Conservation (phyloP, 2,888 invertebrate genomes). For the Catocala nupta region DNA sequence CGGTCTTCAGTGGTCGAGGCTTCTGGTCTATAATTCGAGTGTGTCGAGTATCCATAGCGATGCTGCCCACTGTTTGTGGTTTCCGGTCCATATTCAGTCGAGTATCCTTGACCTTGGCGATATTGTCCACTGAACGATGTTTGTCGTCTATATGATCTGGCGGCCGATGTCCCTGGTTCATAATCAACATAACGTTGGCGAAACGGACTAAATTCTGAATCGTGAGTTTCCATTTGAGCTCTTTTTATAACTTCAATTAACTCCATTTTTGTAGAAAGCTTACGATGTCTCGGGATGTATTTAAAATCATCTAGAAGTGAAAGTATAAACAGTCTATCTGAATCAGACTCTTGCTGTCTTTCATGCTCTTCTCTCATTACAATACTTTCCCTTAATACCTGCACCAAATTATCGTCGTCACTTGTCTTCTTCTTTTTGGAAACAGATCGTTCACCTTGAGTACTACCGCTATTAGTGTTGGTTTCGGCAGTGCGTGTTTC, state of each 20-base stretch:
- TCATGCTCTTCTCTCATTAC: slow-evolving; percentile 52
- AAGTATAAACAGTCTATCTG: slow-evolving; percentile 50
- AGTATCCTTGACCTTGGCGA: slow-evolving; percentile 51
- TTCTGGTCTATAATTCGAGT: too few relatives aligned
- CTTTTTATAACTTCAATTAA: slow-evolving; percentile 55
- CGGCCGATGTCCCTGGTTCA: slow-evolving; percentile 52
- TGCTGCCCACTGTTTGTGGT: slow-evolving; percentile 47
- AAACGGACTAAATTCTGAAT: slow-evolving; percentile 37
- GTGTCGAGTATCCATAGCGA: slow-evolving; percentile 43
- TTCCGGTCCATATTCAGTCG: slow-evolving; percentile 44
- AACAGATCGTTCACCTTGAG: slow-evolving; percentile 44
- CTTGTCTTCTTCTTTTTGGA: too few relatives aligned
- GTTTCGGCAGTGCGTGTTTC: too few relatives aligned
- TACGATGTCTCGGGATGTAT: slow-evolving; percentile 50
- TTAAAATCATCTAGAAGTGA: slow-evolving; percentile 52
- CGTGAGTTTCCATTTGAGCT: slow-evolving; percentile 50
- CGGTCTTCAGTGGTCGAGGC: slow-evolving; percentile 47
- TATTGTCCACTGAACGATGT: slow-evolving; percentile 50
- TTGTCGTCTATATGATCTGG: slow-evolving; percentile 50
- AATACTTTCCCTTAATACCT: slow-evolving; percentile 53
- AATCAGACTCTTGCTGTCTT: slow-evolving; percentile 51
- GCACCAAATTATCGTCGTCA: slow-evolving; percentile 50
- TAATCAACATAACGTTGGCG: slow-evolving; percentile 47
- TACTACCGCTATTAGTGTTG: slow-evolving; percentile 40
- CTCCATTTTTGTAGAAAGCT: slow-evolving; percentile 54